Evolutionary conservation across 1,140 invertebrate species (phyloP), one percentile per base, ranked within the genome.

Genomic region (Drosophila setifemur): DNA sequence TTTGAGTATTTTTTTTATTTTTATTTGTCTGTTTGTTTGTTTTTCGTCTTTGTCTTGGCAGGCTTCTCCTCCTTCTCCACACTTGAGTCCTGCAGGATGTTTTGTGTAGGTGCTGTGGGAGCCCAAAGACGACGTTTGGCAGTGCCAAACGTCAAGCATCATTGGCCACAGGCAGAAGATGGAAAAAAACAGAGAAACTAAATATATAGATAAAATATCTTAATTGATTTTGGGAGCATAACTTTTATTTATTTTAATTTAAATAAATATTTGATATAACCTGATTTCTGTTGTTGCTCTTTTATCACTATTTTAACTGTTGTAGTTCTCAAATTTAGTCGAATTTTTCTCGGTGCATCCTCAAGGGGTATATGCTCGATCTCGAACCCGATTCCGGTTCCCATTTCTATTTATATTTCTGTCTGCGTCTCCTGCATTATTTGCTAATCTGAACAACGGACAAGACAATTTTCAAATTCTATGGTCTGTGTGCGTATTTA

Each of bases 1-100:
- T 66, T 66, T 66, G 61, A 66, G 61, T 66, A 39, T 64, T 66
- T 66, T 64, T 37, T 37, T 2, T 23, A 23, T 23, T n/a, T n/a
- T n/a, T 66, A 66, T 60, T 70, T 68, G 66, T 69, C 49, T 69
- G 66, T 70, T 58, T 70, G 66, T 58, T 70, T 70, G 67, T 69
- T 69, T 69, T 47, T 69, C 37, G 35, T 45, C 66, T 69, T 69
- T 69, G 61, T 66, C 44, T 64, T 64, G 58, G 33, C 61, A 49
- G 57, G 43, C 42, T 63, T 26, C n/a, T 48, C 12, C 40, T 12
- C 21, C 28, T n/a, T n/a, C 11, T 16, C 4, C 25, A 11, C 6
- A 21, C 25, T 35, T n/a, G n/a, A n/a, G n/a, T n/a, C n/a, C n/a
- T n/a, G n/a, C n/a, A 44, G 42, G 8, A 44, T 28, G 40, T 43